Evolutionary conservation across 2,797 vertebrate genomes (phyloP), one percentile per base, ranked within the genome.

Genomic region (Macrochelys suwanniensis): DNA sequence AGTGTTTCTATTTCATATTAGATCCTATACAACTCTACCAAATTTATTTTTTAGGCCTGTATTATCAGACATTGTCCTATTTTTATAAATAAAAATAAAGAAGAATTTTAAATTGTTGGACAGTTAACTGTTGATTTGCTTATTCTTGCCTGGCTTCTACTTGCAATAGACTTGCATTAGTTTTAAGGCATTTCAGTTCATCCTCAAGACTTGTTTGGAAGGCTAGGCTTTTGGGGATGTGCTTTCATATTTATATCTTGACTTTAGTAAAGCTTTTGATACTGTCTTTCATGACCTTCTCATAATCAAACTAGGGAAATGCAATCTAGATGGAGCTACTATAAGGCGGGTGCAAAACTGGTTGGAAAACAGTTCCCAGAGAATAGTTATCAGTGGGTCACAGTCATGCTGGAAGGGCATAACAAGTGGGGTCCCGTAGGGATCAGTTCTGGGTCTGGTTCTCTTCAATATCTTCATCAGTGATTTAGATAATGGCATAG

Each of bases 51-150:
- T 88, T 3, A 57, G 6, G 17, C 4, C 33, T 28, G 4, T 51
- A 2, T 49, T 81, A 51, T 3, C 2, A 0, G 0, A 4, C 6
- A 0, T 71, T 37, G 6, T 1, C 31, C n/a, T 15, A 11, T 49
- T 26, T 45, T 47, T 76, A 45, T 7, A 13, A 47, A 26, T 7
- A 12, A 68, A 5, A 37, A n/a, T 68, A n/a, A 33, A 68, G 4
- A 65, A 19, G 9, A 16, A 8, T 19, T 68, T 68, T 57, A 57
- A 28, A 11, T 57, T 57, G 26, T 57, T 15, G 31, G 57, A 59
- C 57, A 59, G 53, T 59, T 25, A 71, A 71, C 37, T 71, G 3
- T 5, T 0, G 2, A 16, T 1, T 12, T 88, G n/a, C 21, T 92
- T 93, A 57, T 93, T 90, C 78, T 17, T 71, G 68, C 37, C 68